Conservation (phyloP, 2,888 invertebrate genomes). For the Mesoligia furuncula region DNA sequence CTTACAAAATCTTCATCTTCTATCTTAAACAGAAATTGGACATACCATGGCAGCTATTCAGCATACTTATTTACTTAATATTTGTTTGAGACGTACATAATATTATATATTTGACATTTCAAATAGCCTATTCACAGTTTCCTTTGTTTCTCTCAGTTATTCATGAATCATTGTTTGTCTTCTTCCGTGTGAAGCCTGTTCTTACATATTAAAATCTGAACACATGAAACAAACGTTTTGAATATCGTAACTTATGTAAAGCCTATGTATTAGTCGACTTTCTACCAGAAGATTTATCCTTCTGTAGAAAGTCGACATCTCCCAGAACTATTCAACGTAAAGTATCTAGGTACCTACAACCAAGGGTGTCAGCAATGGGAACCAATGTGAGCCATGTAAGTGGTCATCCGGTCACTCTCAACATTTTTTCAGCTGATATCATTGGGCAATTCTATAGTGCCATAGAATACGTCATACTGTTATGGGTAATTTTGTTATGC, state of each 20-base stretch:
- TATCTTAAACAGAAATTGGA: constrained; percentile 27
- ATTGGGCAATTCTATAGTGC: constrained; percentile 9
- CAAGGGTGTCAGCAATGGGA: constrained; percentile 2
- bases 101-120: constrained; percentile 26
- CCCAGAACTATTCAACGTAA: background rate
- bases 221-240: constrained; percentile 8
- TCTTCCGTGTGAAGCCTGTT: constrained; percentile 39
- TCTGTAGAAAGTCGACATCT: background rate
- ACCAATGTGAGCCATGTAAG: constrained; percentile 7
- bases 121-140: constrained; percentile 36
- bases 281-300: background rate
- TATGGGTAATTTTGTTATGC: background rate
- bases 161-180: constrained; percentile 60
- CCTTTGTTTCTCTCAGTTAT: constrained; percentile 49
- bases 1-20: background rate
- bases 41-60: constrained; percentile 19
- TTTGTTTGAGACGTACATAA: constrained; percentile 25
- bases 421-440: background rate
- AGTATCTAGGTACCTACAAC: background rate
- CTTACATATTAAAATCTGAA: constrained; percentile 24
- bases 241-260: background rate
- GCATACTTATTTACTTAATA: background rate
- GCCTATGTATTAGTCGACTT: background rate
- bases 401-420: background rate
- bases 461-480: background rate